Percentiles rank a stretch among this genome's conserved stretches.
Conservation (phyloP, 2,113 vertebrate species). For the Cephalopholis sonnerati region DNA sequence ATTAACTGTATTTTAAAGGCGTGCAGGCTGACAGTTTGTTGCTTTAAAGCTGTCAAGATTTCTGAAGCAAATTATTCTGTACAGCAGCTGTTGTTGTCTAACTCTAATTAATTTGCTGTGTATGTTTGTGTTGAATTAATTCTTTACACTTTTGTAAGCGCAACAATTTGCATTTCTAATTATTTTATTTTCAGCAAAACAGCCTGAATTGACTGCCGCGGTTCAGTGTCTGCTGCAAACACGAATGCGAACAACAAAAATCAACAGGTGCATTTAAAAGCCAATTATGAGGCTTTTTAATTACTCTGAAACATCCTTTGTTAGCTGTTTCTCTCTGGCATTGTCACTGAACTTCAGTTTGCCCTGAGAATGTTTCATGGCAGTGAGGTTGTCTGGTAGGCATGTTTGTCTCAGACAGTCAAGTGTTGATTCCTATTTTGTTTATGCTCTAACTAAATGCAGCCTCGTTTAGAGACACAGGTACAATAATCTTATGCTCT, state of each 20-base stretch:
- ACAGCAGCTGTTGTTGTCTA: constrained; percentile 71
- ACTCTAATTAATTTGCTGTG: constrained; percentile 74
- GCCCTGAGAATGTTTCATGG: constrained; percentile 12
- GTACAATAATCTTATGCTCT: neutral
- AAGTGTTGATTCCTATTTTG: neutral
- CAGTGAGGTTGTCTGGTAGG: neutral
- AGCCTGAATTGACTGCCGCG: constrained; percentile 41
- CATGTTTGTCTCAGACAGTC: neutral
- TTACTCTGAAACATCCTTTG: constrained; percentile 53
- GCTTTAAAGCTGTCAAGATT: constrained; percentile 71
- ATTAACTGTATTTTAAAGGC: constrained; percentile 73
- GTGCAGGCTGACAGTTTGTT: constrained; percentile 62
- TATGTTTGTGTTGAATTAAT: constrained; percentile 70
- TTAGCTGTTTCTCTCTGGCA: constrained; percentile 20
- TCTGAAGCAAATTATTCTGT: constrained; percentile 65
- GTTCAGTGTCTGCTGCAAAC: constrained; percentile 35
- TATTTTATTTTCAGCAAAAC: constrained; percentile 65
- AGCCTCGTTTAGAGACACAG: neutral
- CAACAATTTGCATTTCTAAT: constrained; percentile 76
- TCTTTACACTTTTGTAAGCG: constrained; percentile 69
- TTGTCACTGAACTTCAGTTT: constrained; percentile 30
- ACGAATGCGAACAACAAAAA: constrained; percentile 34
- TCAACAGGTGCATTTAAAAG: constrained; percentile 73
- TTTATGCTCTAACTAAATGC: constrained; percentile 21
- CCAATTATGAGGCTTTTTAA: constrained; percentile 64